Base-by-base conservation (phyloP, 2,797 vertebrate species). In the Sebastes diaconus region DNA sequence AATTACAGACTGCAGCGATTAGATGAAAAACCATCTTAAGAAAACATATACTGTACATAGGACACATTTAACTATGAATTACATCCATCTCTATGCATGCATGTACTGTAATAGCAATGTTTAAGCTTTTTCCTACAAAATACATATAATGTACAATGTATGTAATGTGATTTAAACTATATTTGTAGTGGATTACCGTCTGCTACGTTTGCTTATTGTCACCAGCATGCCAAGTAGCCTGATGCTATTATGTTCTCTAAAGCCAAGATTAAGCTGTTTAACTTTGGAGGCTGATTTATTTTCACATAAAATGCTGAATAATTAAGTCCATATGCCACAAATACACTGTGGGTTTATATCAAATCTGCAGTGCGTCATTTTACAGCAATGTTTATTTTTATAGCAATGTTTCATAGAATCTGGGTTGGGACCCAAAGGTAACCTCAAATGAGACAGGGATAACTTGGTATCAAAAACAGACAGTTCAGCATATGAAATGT, bases 251-350 rank as follows among this genome's bases (percentile, higher is more conserved):
- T 78, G 67, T 85, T 86, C 68, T 81, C 55, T 24, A 71, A 61
- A 84, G 61, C 70, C 77, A 52, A 75, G 72, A 83, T 87, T 84
- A 85, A 58, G 63, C 86, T 88, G 63, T 65, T 87, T 50, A 83
- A 81, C 72, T 79, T 77, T 70, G 39, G 46, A 54, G 60, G 52
- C 58, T 84, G 80, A 85, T 86, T 87, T 83, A 90, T 79, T 84
- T 88, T 69, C 52, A 68, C 60, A 88, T 63, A 81, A 79, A 85
- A 85, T 66, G 39, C 59, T 70, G 34, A 86, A 87, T 89, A 87
- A 87, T 85, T 76, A 81, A 79, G 68, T 86, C 22, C 39, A 73
- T 78, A 86, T 83, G 65, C 55, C 65, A 81, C 54, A 59, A 81
- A 76, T 64, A 29, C 14, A 65, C 57, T 46, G 30, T 73, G 57